Base-by-base conservation (phyloP, 2,888 invertebrate genomes). In the Blastobasis adustella region DNA sequence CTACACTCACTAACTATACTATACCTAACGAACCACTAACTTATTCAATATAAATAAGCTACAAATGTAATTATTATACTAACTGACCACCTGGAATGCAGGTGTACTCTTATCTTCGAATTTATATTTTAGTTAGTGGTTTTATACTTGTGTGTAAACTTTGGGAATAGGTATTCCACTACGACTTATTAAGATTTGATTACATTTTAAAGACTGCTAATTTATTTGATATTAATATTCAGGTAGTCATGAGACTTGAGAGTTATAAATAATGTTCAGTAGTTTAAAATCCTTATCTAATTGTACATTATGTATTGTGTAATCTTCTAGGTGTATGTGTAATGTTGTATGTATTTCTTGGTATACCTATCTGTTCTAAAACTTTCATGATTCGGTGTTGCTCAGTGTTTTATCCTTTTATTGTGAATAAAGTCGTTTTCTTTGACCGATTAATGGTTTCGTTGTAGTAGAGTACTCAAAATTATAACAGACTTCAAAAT, bases 321-420 rank as follows among this genome's bases (percentile, higher is more conserved):
- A 53, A 52, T 23, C 23, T 23, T 23, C 23, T 23, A 23, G 23
- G 23, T 23, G 23, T 45, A 47, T 45, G 46, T 54, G 52, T 54
- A 49, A 45, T n/a, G n/a, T 49, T 49, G 41, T 23, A 3, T 23
- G 23, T 50, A 47, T 55, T 66, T 66, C 65, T 69, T 60, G 61
- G 52, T 68, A 62, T 62, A 61, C 52, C 56, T 56, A 59, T 62
- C 59, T 65, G 57, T 58, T 60, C 43, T 44, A 38, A 58, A 56
- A 60, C 55, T 65, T 58, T 76, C 65, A 61, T 66, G 55, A 58
- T 64, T 77, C 62, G 62, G 65, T 73, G 76, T 77, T 66, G 61
- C 59, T 69, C 63, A 58, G 57, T 69, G 63, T 66, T 59, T 63
- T 66, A 63, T 58, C 61, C 56, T 66, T 63, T 73, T 61, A 71